Conservation (phyloP, 2,797 vertebrate species). For the Cephalopachus bancanus region DNA sequence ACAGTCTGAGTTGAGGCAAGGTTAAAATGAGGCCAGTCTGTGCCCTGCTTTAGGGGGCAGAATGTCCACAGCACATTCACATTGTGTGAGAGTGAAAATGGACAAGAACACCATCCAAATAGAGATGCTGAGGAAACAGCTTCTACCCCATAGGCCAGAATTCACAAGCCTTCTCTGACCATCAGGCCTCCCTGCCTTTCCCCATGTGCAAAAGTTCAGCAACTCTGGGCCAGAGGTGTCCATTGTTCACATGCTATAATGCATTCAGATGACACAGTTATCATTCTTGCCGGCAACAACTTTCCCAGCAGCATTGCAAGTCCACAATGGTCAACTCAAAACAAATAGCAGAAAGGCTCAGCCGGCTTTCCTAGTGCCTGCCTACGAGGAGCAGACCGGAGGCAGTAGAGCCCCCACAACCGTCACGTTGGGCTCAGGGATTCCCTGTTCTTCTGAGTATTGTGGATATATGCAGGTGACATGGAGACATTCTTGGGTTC, state of each 20-base stretch:
- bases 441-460: background rate
- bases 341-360: background rate
- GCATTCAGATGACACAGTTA: background rate
- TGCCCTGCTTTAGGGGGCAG: background rate
- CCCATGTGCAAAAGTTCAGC: background rate
- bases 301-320: slow-evolving; percentile 2
- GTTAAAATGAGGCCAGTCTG: background rate
- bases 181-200: background rate
- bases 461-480: background rate
- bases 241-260: rapidly evolving
- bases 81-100: background rate
- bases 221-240: background rate
- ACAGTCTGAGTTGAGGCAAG: background rate
- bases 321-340: background rate
- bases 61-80: background rate
- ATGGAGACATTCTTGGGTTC: background rate
- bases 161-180: background rate
- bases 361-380: background rate
- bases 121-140: background rate
- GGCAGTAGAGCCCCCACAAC: background rate
- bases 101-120: background rate
- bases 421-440: background rate
- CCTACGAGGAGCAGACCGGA: background rate
- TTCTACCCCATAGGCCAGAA: background rate
- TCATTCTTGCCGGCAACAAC: background rate